Conservation (phyloP, 2,888 invertebrate species). For the Cyrtodaria siliqua region DNA sequence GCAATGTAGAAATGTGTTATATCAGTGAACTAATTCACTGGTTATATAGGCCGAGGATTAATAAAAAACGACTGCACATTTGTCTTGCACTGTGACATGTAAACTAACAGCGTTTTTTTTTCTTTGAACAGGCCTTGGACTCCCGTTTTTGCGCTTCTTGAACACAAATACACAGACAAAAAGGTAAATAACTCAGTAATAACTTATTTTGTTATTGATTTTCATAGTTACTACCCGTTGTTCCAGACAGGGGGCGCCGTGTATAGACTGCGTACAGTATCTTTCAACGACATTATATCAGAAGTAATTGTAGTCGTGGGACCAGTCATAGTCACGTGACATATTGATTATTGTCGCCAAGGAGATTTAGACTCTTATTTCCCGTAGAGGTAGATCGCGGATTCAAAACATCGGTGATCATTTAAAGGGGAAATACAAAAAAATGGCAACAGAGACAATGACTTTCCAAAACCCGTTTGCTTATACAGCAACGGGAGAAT, state of each 20-base stretch:
- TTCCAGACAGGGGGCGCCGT: too few species aligned
- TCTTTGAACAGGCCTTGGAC: constrained; percentile 61
- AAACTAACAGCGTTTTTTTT: not conserved
- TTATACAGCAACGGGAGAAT: constrained; percentile 82
- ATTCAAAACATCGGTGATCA: constrained; percentile 42
- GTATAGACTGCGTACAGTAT: too few species aligned
- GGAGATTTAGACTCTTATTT: constrained; percentile 64
- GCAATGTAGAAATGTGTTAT: too few species aligned
- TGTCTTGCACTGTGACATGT: too few species aligned
- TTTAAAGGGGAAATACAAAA: constrained; percentile 4
- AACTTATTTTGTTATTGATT: not conserved
- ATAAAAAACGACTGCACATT: too few species aligned
- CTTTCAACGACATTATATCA: too few species aligned
- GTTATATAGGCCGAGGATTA: too few species aligned
- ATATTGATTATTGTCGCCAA: constrained; percentile 64
- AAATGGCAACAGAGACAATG: constrained; percentile 58
- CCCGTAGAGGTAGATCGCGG: constrained; percentile 47
- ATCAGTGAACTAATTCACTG: too few species aligned
- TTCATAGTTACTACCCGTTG: too few species aligned
- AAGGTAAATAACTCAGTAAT: constrained; percentile 16
- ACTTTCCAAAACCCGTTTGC: constrained; percentile 66
- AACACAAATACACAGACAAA: constrained; percentile 60
- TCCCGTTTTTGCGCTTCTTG: constrained; percentile 54
- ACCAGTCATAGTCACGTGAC: constrained; percentile 49
- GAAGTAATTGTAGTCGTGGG: too few species aligned